Conservation (phyloP, 2,888 invertebrate genomes). For the Dysmachus trigonus region DNA sequence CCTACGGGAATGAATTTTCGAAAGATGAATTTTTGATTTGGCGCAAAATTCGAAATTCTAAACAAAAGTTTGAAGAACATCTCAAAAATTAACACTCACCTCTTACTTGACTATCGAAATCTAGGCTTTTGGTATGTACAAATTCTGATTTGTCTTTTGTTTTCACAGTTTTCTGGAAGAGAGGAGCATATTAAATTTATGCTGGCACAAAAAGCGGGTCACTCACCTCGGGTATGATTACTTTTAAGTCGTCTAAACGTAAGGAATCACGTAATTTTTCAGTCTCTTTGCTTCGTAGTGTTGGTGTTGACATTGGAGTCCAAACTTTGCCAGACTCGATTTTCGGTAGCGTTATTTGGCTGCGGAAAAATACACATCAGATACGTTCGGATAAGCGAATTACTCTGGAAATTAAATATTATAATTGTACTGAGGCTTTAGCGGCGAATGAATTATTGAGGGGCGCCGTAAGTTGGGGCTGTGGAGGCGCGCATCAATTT, state of each 20-base stretch:
- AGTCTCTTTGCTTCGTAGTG: slow-evolving; percentile 56
- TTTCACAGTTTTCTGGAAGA: slow-evolving; percentile 53
- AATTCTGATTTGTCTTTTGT: slow-evolving; percentile 56
- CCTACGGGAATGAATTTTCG: neutral
- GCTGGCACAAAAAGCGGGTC: neutral
- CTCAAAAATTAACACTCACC: slow-evolving; percentile 51
- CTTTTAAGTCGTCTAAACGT: slow-evolving; percentile 56
- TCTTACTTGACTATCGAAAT: slow-evolving; percentile 56
- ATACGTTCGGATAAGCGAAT: neutral
- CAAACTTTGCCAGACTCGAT: slow-evolving; percentile 56
- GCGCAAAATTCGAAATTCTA: neutral
- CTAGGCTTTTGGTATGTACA: slow-evolving; percentile 57
- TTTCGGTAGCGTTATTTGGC: slow-evolving; percentile 54
- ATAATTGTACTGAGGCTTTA: slow-evolving; percentile 1
- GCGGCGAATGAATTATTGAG: neutral
- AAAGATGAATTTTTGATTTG: neutral
- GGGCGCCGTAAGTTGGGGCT: neutral
- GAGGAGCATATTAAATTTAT: neutral
- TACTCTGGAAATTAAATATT: neutral
- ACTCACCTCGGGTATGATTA: slow-evolving; percentile 54
- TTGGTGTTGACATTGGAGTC: slow-evolving; percentile 56
- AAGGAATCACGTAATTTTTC: slow-evolving; percentile 57
- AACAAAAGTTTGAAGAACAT: neutral
- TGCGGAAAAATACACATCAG: slow-evolving; percentile 13
- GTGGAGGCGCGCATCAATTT: neutral